These are phyloP conservation scores for Heliothis peltigera DNA, from an alignment of 2,888 invertebrate species.

Conservation along the genomic window DNA sequence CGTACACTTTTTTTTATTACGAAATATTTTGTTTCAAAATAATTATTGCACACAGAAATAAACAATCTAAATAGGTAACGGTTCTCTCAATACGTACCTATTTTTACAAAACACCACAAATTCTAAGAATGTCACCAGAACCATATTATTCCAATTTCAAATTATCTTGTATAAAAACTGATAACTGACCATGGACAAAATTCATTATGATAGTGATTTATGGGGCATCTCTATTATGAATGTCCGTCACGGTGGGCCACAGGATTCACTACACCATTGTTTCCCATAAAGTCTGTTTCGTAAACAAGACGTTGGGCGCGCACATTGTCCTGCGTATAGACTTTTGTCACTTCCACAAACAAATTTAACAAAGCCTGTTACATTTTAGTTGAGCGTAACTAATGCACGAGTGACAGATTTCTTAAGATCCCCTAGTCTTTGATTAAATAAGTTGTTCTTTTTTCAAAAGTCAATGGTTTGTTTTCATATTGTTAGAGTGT, in stretches of 20 bases:
- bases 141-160: conserved; percentile 36
- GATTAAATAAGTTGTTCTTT: conserved; percentile 64
- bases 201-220: conserved; percentile 60
- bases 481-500: conserved; percentile 26
- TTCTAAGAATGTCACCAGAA: conserved; percentile 29
- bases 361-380: conserved; percentile 67
- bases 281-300: conserved; percentile 76
- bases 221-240: conserved; percentile 43
- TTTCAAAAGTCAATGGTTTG: conserved; percentile 20
- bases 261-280: conserved; percentile 74
- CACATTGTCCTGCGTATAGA: conserved; percentile 72
- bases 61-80: conserved; percentile 5
- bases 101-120: conserved; percentile 16
- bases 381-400: conserved; percentile 72
- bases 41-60: background rate
- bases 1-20: no score
- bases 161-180: conserved; percentile 40
- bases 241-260: conserved; percentile 81
- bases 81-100: conserved; percentile 5
- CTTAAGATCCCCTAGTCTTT: conserved; percentile 66
- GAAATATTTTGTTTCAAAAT: no score
- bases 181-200: conserved; percentile 48
- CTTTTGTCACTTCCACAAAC: conserved; percentile 53
- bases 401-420: conserved; percentile 76
- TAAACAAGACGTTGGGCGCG: conserved; percentile 84